Percentiles rank a stretch among this genome's conserved stretches.
These are phyloP conservation scores for Luperina nickerlii DNA, from an alignment of 2,888 invertebrate genomes.

Conservation along the genomic window DNA sequence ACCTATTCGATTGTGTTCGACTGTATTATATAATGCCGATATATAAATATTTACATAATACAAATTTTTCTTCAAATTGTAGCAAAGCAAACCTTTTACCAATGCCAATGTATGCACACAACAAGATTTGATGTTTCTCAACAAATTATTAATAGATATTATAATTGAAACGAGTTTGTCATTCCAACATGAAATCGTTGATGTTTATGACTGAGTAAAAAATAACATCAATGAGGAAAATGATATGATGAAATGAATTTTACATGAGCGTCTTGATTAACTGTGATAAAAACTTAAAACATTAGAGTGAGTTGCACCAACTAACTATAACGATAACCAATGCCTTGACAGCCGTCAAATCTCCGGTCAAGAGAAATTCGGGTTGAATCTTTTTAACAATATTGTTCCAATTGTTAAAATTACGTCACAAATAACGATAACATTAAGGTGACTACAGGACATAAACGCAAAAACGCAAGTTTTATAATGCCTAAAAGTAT, in stretches of 20 bases:
- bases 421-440: no score
- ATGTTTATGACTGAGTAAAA: slow-evolving; percentile 34
- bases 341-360: no score
- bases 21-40: slow-evolving; percentile 5
- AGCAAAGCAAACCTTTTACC: slow-evolving; percentile 30
- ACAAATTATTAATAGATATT: slow-evolving; percentile 28
- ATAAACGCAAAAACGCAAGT: no score
- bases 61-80: slow-evolving; percentile 3
- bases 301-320: no score
- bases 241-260: slow-evolving; percentile 36
- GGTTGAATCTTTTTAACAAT: no score
- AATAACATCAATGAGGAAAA: slow-evolving; percentile 48
- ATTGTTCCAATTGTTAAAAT: no score
- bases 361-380: no score
- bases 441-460: no score
- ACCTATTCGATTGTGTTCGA: not conserved
- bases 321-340: no score
- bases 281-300: not conserved
- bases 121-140: slow-evolving; percentile 41
- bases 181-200: slow-evolving; percentile 25
- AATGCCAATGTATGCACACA: slow-evolving; percentile 23
- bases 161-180: slow-evolving; percentile 55
- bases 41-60: not conserved
- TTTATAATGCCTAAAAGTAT: no score
- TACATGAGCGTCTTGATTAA: slow-evolving; percentile 33